phyloP scores from a whole-genome alignment of 2,113 vertebrate genomes.

The Chauna torquata region DNA sequence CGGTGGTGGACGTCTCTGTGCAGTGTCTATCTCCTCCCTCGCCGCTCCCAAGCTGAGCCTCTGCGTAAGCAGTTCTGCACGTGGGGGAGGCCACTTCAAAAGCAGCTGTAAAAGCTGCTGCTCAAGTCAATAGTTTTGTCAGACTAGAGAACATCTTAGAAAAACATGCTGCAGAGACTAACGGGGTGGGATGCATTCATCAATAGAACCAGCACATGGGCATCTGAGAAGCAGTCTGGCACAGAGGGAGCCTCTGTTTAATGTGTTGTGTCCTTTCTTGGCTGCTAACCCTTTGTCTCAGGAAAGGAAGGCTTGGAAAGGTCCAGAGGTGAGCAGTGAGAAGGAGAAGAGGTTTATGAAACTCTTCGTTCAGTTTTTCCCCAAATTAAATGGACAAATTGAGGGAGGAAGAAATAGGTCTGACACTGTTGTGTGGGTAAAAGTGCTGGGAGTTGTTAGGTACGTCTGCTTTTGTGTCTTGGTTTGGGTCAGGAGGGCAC shows the following conservation, averaged over 20 bases:
- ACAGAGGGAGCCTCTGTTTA: neutral
- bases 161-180: neutral
- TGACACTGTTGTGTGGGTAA: neutral
- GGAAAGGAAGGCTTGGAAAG: neutral
- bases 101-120: neutral
- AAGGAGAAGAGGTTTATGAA: neutral
- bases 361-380: neutral
- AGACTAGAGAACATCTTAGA: neutral
- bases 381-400: neutral
- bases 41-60: accelerated
- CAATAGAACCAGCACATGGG: neutral
- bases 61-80: neutral
- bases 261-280: neutral
- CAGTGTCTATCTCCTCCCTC: neutral
- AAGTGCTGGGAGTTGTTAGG: neutral
- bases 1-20: neutral
- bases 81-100: neutral
- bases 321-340: neutral
- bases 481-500: neutral
- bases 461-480: neutral
- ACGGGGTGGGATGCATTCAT: accelerated
- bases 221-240: neutral
- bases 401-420: neutral
- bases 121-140: neutral
- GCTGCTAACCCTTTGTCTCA: neutral